Base-by-base conservation (phyloP, 2,113 vertebrate species). In the Dissostichus mawsoni region DNA sequence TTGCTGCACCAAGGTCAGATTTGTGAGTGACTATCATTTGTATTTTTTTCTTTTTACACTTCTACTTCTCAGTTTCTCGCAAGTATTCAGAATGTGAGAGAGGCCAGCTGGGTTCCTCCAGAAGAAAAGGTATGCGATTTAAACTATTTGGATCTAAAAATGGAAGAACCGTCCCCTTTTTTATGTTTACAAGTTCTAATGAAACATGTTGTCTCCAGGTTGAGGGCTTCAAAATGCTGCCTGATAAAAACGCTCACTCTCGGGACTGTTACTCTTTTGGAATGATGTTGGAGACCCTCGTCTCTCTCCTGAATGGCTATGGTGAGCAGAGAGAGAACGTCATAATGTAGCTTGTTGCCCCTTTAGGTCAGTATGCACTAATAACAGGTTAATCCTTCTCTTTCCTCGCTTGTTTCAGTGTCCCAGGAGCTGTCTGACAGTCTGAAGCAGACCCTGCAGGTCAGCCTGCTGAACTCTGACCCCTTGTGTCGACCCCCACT, bases 251-350 rank as follows among this genome's bases (percentile, higher is more conserved):
- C 0, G 97, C 97, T 81, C 96, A 99, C 0, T 95, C 97, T 0
- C 96, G 98, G 67, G 98, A 99, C 23, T 96, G 96, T 81, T 99
- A 95, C 14, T 95, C 97, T 0, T 99, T 99, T 67, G 98, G 98
- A 67, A 89, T 91, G n/a, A 89, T 97, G 93, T 94, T 96, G 76
- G 96, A 96, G 88, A 93, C 90, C 8, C 92, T 99, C 66, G 86
- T 99, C 77, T 91, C 95, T 1, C 82, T 95, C 71, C 91, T 98
- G 33, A 94, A 82, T 14, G 95, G 92, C 75, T 94, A 96, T 81
- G 96, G 98, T 99, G 91, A 96, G 97, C 50, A 16, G n/a, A 77
- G 20, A 6, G 36, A 41, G 36, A 8, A 8, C 1, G 36, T 41
- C 8, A 8, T 8, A 8, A 8, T 41, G 36, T 55, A 2, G 8